Evolutionary conservation across 2,797 vertebrate genomes (phyloP).

Genomic region (Podarcis lilfordi): DNA sequence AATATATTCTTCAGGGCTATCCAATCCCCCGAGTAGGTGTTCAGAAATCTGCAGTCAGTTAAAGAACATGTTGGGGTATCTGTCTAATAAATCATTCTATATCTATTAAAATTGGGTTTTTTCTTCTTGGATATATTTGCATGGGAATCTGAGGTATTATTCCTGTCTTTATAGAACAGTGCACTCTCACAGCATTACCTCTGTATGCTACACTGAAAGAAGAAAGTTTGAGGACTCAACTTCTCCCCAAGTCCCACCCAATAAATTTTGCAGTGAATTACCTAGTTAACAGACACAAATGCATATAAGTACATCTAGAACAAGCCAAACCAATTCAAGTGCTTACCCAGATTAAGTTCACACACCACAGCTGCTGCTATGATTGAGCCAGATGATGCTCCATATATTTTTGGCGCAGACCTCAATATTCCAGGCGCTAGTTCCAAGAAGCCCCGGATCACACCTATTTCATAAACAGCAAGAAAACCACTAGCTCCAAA

Average conservation of each 20-base stretch:
- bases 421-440: constrained; percentile 82
- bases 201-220: neutral
- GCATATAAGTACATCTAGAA: neutral
- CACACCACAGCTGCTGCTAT: constrained; percentile 87
- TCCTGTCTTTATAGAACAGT: neutral
- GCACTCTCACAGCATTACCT: neutral
- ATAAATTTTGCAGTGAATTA: neutral
- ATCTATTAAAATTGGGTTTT: neutral
- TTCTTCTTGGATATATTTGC: neutral
- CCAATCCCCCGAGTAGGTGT: neutral
- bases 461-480: constrained; percentile 88
- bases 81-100: neutral
- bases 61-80: neutral
- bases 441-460: constrained; percentile 84
- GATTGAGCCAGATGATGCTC: constrained; percentile 88
- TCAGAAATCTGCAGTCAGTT: neutral
- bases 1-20: neutral
- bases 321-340: neutral
- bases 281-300: neutral
- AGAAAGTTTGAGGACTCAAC: neutral
- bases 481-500: constrained; percentile 94
- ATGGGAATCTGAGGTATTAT: neutral
- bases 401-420: constrained; percentile 82
- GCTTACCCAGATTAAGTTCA: constrained; percentile 78
- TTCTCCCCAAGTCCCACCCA: too few species aligned